A percentile compares a stretch with the other conserved stretches of the same genome.
Conservation (phyloP, 1,140 invertebrate species). For the Lineus longissimus region DNA sequence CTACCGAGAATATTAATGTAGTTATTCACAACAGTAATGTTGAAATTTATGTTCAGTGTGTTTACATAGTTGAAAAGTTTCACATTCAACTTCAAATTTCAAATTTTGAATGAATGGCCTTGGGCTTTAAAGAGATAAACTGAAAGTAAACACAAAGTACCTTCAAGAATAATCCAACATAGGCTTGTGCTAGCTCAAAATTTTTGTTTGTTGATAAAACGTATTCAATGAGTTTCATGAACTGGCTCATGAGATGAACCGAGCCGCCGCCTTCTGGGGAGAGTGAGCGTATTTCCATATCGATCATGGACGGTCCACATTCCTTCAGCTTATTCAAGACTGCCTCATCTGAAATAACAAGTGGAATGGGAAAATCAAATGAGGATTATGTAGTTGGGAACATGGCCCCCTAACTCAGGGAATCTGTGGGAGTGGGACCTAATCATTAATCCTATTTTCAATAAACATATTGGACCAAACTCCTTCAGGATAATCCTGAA, state of each 20-base stretch:
- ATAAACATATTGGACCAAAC: no score
- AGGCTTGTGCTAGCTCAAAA: conserved; percentile 90
- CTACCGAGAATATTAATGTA: no score
- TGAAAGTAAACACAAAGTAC: no score
- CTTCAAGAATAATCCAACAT: conserved; percentile 87
- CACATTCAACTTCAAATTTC: no score
- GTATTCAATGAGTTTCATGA: conserved; percentile 71
- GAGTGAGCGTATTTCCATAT: conserved; percentile 83
- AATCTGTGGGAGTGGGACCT: neutral
- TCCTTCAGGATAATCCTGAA: no score
- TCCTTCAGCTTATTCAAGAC: conserved; percentile 74
- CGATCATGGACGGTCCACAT: conserved; percentile 79
- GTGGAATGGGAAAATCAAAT: neutral
- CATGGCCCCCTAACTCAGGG: neutral
- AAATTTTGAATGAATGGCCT: no score
- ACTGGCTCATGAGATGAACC: conserved; percentile 68
- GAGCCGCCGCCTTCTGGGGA: conserved; percentile 68
- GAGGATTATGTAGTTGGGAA: neutral
- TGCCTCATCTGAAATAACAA: conserved; percentile 34
- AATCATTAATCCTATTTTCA: no score
- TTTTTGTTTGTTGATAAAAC: conserved; percentile 74
- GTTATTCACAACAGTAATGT: no score
- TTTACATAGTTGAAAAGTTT: no score
- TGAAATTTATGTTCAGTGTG: no score
- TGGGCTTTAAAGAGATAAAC: no score